Conservation (phyloP, 2,113 vertebrate species). For the Amphiprion percula region DNA sequence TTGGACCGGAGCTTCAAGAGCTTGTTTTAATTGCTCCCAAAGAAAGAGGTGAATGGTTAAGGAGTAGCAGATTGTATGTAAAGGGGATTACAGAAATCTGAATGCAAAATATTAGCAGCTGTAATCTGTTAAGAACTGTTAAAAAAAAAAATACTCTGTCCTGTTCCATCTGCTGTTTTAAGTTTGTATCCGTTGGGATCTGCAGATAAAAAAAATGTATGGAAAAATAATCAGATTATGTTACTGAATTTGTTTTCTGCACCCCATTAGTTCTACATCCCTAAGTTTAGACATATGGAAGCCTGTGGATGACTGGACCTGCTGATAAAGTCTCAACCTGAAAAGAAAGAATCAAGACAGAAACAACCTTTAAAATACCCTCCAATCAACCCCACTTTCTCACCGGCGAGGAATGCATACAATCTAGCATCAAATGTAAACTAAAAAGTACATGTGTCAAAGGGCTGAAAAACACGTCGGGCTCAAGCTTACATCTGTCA, state of each 20-base stretch:
- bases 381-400: not conserved
- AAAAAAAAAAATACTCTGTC: constrained; percentile 4
- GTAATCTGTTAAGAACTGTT: constrained; percentile 35
- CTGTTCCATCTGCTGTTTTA: not conserved
- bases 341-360: not conserved
- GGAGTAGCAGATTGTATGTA: constrained; percentile 66
- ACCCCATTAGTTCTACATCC: not conserved
- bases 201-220: not conserved
- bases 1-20: constrained; percentile 67
- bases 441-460: not conserved
- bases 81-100: constrained; percentile 64
- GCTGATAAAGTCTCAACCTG: not conserved
- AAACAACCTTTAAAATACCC: not conserved
- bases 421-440: not conserved
- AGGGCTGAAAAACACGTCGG: not conserved
- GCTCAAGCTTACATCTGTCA: not conserved
- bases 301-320: not conserved
- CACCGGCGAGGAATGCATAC: not conserved
- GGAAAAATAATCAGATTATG: constrained; percentile 9
- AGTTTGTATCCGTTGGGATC: constrained; percentile 3
- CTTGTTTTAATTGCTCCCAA: constrained; percentile 81
- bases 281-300: constrained; percentile 10
- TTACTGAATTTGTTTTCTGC: constrained; percentile 24
- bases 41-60: constrained; percentile 76
- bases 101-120: constrained; percentile 67